These are phyloP conservation scores for Chauna torquata DNA, from an alignment of 2,113 vertebrate genomes.

Conservation along the genomic window DNA sequence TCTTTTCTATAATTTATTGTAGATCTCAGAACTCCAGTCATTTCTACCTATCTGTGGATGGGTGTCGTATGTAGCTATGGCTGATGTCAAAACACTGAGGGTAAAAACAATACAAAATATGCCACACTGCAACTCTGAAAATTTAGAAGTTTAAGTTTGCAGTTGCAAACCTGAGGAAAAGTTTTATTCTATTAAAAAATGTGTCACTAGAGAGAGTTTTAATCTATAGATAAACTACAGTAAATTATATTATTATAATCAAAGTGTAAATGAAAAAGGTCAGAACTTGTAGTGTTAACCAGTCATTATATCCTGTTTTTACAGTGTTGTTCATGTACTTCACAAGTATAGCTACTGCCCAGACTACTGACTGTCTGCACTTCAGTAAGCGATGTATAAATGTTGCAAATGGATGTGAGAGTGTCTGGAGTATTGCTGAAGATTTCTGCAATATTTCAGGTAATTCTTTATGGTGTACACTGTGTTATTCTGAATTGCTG, in stretches of 20 bases:
- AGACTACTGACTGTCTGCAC: conserved; percentile 50
- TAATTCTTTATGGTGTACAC: conserved; percentile 10
- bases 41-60: neutral
- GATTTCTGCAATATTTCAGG: conserved; percentile 74
- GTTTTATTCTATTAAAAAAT: neutral
- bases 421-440: conserved; percentile 67
- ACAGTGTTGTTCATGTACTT: conserved; percentile 64
- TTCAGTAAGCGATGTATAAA: conserved; percentile 66
- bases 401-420: conserved; percentile 51
- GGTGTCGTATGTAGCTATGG: neutral
- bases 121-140: neutral
- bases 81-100: neutral
- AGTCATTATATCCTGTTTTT: conserved; percentile 10
- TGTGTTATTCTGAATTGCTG: neutral
- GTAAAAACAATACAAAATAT: neutral
- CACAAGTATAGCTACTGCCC: neutral
- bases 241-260: neutral
- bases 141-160: neutral
- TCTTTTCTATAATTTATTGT: neutral
- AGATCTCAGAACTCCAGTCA: neutral
- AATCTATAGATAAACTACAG: neutral
- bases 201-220: neutral
- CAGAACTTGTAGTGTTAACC: neutral
- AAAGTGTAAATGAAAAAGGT: neutral
- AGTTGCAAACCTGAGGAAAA: neutral